Base-by-base conservation (phyloP, 2,113 vertebrate species). In the Trochalopteron elliotii region DNA sequence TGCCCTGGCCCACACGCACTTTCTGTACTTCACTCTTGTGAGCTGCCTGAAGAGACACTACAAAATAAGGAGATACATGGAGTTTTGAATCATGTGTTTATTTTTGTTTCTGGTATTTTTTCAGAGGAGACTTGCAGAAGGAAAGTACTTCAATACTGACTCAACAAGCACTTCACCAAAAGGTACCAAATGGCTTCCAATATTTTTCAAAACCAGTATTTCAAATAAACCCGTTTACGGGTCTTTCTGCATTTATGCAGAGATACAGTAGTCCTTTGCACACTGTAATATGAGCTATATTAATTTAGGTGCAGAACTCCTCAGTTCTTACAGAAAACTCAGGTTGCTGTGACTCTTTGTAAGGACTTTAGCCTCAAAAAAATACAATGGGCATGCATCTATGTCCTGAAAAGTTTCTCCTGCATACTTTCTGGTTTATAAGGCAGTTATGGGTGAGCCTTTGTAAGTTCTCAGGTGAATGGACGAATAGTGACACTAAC, bases 221-320 rank as follows among this genome's bases (percentile, higher is more conserved):
- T 87, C 19, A 90, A 18, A 70, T 52, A 61, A 88, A 70, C 9
- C 3, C 7, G 21, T 12, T 11, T 18, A 27, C 31, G 6, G 5
- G 12, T 17, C 20, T 68, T 85, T 57, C 16, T 63, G n/a, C 10
- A 57, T 37, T 85, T 79, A 16, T 10, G 7, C 35, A 56, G 1
- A 4, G 15, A 56, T 40, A 27, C 0, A 0, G 7, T 17, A 56
- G 19, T 27, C 27, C 31, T 91, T 84, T 67, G 19, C 21, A 35
- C 10, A 55, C 8, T 77, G 12, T 55, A 71, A 30, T 23, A 31
- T 6, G 5, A 31, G 1, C 12, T 70, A 1, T 35, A 49, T 30
- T 37, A 59, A 28, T 63, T 75, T 68, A 64, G 14, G 11, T 49
- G 27, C 31, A 88, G 35, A 11, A 59, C 9, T 89, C 63, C 12